phyloP scores from a whole-genome alignment of 2,888 invertebrate genomes.

The Spatulosminthurus flaviceps region DNA sequence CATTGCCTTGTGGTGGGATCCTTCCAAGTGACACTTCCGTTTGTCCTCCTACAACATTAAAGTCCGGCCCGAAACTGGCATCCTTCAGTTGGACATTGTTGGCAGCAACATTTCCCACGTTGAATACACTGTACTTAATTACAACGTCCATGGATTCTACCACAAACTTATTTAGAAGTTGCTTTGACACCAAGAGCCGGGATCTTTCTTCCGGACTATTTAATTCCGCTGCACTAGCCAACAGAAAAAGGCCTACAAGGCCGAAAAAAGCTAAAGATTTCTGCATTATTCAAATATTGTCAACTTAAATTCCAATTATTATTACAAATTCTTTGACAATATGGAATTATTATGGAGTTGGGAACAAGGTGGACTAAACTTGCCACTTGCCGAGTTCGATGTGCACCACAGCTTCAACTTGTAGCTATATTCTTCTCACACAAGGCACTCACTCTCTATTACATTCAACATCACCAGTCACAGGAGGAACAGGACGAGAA shows the following conservation, averaged over 20 bases:
- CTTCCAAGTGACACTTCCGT: slow-evolving; percentile 83
- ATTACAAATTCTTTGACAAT: slow-evolving; percentile 16
- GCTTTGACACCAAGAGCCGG: slow-evolving; percentile 87
- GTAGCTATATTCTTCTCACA: no score
- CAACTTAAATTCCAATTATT: not conserved
- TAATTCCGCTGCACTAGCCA: not conserved
- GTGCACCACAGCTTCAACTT: no score
- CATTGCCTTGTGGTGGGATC: slow-evolving; percentile 91
- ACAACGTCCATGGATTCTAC: slow-evolving; percentile 97
- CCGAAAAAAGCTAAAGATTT: slow-evolving; percentile 33
- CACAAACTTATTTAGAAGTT: slow-evolving; percentile 92
- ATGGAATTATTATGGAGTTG: not conserved
- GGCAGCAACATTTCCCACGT: slow-evolving; percentile 91
- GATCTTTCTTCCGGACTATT: slow-evolving; percentile 70
- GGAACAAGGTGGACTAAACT: not conserved
- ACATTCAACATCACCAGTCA: no score
- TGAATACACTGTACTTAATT: slow-evolving; percentile 92
- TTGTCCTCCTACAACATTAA: slow-evolving; percentile 88
- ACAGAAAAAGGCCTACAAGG: slow-evolving; percentile 29
- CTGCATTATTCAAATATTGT: slow-evolving; percentile 28
- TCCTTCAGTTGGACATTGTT: slow-evolving; percentile 88
- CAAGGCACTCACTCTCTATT: no score
- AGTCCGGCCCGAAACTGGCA: slow-evolving; percentile 88
- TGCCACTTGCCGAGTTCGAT: not conserved
- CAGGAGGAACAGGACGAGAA: slow-evolving; percentile 11